These are phyloP conservation scores for Tragelaphus buxtoni DNA, from an alignment of 2,113 vertebrate species.

Conservation along the genomic window DNA sequence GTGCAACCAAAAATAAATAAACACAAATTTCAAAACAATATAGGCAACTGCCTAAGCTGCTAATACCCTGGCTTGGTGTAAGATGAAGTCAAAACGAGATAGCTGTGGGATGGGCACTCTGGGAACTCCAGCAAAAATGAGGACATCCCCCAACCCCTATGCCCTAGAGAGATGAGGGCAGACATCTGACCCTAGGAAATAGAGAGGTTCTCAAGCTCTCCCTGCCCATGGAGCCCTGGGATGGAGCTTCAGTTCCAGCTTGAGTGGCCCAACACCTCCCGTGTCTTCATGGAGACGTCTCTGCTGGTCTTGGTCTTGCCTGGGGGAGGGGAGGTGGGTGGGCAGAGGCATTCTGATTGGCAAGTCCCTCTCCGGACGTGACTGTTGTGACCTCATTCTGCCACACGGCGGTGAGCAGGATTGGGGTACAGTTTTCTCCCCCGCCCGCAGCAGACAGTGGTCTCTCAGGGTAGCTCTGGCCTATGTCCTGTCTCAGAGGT, in stretches of 20 bases:
- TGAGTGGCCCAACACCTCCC: neutral
- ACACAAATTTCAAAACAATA: neutral
- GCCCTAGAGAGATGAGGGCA: neutral
- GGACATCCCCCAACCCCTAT: neutral
- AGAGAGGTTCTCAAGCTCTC: neutral
- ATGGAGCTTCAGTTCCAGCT: neutral
- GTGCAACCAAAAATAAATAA: neutral
- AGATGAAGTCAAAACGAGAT: neutral
- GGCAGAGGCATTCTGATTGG: neutral
- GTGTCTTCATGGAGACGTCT: neutral
- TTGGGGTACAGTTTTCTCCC: neutral
- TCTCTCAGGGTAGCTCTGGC: neutral
- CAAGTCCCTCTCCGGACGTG: neutral
- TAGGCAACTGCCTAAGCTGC: neutral
- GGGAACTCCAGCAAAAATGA: neutral
- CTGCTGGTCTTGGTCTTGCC: neutral
- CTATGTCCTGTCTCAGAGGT: neutral
- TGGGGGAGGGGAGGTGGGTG: neutral
- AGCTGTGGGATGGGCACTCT: neutral
- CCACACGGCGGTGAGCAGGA: neutral
- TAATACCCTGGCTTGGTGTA: neutral
- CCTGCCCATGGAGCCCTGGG: neutral
- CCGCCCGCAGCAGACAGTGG: rapidly evolving
- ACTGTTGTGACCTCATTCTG: neutral
- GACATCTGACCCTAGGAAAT: neutral